Evolutionary conservation across 1,140 invertebrate species (phyloP), one percentile per base, ranked within the genome.

Genomic region (Drosophila sucinea): DNA sequence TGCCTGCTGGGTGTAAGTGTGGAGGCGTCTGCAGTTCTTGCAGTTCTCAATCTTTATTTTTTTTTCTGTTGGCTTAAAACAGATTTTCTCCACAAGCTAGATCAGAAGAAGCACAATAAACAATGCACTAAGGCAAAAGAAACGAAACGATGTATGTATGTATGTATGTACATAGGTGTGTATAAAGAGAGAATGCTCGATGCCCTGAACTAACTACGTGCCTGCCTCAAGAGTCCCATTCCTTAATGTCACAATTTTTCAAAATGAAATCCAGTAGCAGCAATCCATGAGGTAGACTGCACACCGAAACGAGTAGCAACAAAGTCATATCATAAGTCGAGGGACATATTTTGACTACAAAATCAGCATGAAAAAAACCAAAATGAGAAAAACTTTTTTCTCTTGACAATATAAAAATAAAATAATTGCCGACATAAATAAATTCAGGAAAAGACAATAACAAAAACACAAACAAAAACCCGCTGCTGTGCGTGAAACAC

Each of bases 371-470:
- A 47, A 62, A 40, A 58, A 30, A 25, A 23, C 5, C 41, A 44
- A 44, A n/a, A 44, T 8, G 30, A 30, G 4, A 85, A 81, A 67
- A 74, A 69, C 76, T 17, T 71, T 74, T 73, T 69, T 68, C 81
- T 68, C 64, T 68, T 70, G 69, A 80, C 82, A 90, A 84, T 90
- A 90, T 87, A 90, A 90, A 90, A 90, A 90, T 90, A 90, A 90
- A 90, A 87, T 90, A 90, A 90, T 90, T 90, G 87, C 77, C 76
- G 74, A 73, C 80, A 90, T 87, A 87, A 90, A 90, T 90, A 90
- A 87, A 86, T 90, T 83, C 83, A 70, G 11, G 7, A 56, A 56
- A 32, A 56, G 23, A 55, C 7, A 82, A 7, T 4, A 23, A 4
- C 6, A 47, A 10, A 27, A 27, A 51, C 6, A n/a, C 2, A 29